Percentiles rank a stretch among this genome's conserved stretches.
Conservation (phyloP, 2,113 vertebrate species). For the Desmodus rotundus region DNA sequence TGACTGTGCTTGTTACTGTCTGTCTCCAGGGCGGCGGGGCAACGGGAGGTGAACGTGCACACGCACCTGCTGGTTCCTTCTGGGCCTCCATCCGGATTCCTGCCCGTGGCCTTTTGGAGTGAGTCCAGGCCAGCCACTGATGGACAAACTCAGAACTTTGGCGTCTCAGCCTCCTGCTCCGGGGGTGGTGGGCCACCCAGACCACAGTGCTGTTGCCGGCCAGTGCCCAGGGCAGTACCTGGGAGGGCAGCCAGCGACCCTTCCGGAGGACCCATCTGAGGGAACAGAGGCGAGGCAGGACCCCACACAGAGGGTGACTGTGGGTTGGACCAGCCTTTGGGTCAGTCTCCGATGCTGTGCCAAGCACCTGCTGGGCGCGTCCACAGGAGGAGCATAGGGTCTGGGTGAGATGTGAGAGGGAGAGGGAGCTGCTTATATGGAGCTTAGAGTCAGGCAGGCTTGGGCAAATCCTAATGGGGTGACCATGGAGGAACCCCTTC, state of each 20-base stretch:
- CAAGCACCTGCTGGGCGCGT: not conserved
- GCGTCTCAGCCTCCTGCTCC: not conserved
- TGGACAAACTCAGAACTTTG: not conserved
- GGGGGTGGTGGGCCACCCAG: not conserved
- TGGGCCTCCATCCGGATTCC: not conserved
- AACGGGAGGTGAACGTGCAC: not conserved
- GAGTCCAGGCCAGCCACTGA: not conserved
- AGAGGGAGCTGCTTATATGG: not conserved
- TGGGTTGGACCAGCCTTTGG: not conserved
- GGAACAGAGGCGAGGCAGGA: not conserved
- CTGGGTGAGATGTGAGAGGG: not conserved
- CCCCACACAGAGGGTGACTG: not conserved
- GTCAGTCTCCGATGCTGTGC: not conserved
- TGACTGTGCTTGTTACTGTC: fast-evolving
- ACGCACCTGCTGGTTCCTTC: not conserved
- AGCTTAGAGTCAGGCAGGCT: not conserved
- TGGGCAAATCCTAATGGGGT: not conserved
- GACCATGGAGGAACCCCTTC: not conserved
- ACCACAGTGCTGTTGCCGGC: not conserved
- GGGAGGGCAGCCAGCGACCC: not conserved
- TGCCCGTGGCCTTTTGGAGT: not conserved
- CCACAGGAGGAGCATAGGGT: fast-evolving
- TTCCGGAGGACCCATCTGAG: not conserved
- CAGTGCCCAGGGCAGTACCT: fast-evolving
- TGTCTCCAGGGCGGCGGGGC: not conserved